Conservation (phyloP, 1,140 invertebrate genomes). For the Tetragonula clypearis region DNA sequence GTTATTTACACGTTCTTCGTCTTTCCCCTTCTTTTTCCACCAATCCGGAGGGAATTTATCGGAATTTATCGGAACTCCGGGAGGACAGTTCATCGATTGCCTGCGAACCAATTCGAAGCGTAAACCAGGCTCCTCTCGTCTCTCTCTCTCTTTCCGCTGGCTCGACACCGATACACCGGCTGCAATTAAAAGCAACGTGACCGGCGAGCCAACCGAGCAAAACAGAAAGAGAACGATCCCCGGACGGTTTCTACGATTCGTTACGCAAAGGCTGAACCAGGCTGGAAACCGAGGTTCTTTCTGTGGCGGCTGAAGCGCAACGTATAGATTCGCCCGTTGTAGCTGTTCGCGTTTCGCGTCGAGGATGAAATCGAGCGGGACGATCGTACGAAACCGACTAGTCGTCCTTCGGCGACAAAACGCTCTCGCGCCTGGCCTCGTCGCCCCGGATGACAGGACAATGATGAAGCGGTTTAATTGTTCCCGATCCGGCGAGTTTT, state of each 20-base stretch:
- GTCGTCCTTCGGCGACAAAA: constrained; percentile 44
- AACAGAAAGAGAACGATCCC: constrained; percentile 51
- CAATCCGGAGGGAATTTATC: background rate
- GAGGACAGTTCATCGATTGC: constrained; percentile 33
- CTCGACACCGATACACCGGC: constrained; percentile 43
- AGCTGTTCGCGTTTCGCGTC: background rate
- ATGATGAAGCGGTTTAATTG: constrained; percentile 50
- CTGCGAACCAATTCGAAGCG: constrained; percentile 44
- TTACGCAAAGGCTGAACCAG: constrained; percentile 53
- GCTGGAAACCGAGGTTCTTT: background rate
- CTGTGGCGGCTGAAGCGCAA: background rate
- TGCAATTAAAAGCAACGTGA: constrained; percentile 67
- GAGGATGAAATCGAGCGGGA: background rate
- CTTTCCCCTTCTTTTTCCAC: constrained; percentile 30
- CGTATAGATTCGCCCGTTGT: background rate
- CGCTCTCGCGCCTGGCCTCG: constrained; percentile 2
- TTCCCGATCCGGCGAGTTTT: constrained; percentile 43
- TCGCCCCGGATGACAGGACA: constrained; percentile 34
- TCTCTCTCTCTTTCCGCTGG: background rate
- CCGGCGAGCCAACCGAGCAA: constrained; percentile 43
- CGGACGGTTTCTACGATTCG: constrained; percentile 49
- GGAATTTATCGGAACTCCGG: constrained; percentile 39
- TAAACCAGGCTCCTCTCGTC: background rate
- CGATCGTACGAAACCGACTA: background rate
- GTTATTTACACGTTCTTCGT: background rate